Evolutionary conservation across 1,140 invertebrate species (phyloP), one percentile per base, ranked within the genome.

Genomic region (Drosophila bifasciata): DNA sequence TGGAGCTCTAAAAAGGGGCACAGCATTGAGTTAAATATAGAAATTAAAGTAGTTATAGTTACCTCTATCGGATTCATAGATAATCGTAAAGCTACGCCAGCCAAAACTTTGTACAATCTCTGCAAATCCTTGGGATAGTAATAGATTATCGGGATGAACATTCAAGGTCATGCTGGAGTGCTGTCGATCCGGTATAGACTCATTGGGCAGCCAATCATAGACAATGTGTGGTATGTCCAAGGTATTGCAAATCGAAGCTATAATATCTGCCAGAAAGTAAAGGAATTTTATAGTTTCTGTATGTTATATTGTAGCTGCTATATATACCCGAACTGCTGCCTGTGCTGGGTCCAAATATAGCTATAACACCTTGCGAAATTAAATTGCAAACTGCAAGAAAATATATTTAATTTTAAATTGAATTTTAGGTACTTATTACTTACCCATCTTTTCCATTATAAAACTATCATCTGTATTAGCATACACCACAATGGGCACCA

Each of bases 51-150:
- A 7, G 3, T 3, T 36, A 3, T 5, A 91, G 86, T 85, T 83
- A 93, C 93, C 93, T 44, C 95, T 95, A 56, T 96, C 94, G 46
- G 95, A 93, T 89, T 98, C 96, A 86, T 98, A 98, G 17, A 98
- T 92, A 13, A 97, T 94, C 0, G 95, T 95, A 76, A 96, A 98
- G 61, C 93, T 94, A 49, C 94, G 94, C 97, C 97, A 98, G 36
- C 95, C 93, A 92, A 95, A 95, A 63, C 95, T 93, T 58, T 94
- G 93, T 3, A 97, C 93, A 39, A 97, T 92, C 62, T 96, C 95
- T 0, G 95, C 93, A 59, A 95, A 94, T 11, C 95, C 96, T 92
- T 95, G 93, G n/a, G 95, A 94, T 17, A 97, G 92, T 6, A 94
- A 80, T 1, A 93, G 92, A 46, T 96, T 94, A 62, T 96, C 94